Base-by-base conservation (phyloP, 2,113 vertebrate species). In the Hemicordylus capensis region DNA sequence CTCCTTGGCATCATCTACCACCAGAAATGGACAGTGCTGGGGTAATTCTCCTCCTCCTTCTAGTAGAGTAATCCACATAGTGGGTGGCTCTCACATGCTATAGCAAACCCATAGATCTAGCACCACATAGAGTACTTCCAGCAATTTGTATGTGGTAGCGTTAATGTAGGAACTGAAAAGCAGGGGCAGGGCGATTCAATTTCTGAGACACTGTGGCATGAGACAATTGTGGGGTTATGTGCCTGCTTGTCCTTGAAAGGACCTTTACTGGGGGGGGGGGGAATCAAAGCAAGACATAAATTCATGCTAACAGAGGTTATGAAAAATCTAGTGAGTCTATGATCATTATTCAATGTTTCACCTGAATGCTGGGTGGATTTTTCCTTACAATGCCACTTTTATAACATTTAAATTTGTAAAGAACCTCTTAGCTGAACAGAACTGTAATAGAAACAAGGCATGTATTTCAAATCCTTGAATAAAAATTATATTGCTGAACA, bases 211-310 rank as follows among this genome's bases (percentile, higher is more conserved):
- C 37, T 39, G 37, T 37, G 34, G 17, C 37, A 69, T 69, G 37
- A 69, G 37, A 69, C 22, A 19, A 22, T 4, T 34, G 2, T 72
- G 69, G 8, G 22, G 9, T 9, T 44, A 3, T 6, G 20, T 10
- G 39, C 20, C 14, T 72, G 37, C 37, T 70, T 70, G 17, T 39
- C 34, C 5, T 7, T 39, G 22, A 44, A 42, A 72, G 7, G 5
- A 44, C 4, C 39, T 81, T 61, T 76, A 69, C 19, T 1, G 85
- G 83, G 61, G 72, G n/a, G 12, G n/a, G 1, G 34, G 24, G 19
- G n/a, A 85, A 66, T 63, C 70, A 88, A 83, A 88, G 37, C 74
- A 80, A 70, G 8, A 4, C 87, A 80, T 17, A 51, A 90, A 89
- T 37, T 7, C 63, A 24, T 1, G 0, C 44, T 15, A 34, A 6